phyloP scores from a whole-genome alignment of 2,113 vertebrate species.

The Notiomystis cincta region DNA sequence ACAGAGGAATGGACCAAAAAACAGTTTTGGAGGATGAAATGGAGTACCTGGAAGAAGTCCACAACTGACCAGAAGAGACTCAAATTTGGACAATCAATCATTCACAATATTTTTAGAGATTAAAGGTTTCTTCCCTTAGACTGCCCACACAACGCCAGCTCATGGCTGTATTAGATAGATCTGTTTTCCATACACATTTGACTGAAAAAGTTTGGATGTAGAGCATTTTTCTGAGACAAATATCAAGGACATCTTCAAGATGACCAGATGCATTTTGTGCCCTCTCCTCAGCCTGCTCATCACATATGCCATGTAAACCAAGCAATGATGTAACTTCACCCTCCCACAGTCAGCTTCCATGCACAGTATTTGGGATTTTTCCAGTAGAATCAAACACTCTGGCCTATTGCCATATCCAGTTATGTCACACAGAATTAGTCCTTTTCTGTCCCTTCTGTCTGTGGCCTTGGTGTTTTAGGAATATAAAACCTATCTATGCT shows the following conservation, averaged over 20 bases:
- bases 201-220: neutral
- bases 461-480: neutral
- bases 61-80: neutral
- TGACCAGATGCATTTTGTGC: neutral
- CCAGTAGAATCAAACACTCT: neutral
- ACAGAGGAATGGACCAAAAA: neutral
- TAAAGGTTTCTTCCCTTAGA: neutral
- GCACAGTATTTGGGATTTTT: neutral
- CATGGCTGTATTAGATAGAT: neutral
- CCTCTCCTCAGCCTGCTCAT: neutral
- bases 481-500: neutral
- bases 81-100: neutral
- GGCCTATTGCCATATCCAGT: neutral
- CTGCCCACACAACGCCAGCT: neutral
- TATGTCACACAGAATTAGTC: neutral
- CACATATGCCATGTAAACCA: neutral
- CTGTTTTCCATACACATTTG: neutral
- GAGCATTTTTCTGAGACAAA: neutral
- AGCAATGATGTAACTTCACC: neutral
- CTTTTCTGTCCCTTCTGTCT: slow-evolving; percentile 19
- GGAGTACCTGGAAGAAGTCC: neutral
- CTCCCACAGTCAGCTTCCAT: neutral
- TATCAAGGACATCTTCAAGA: neutral
- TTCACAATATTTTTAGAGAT: neutral
- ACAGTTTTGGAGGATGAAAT: neutral